These are phyloP conservation scores for Theropithecus gelada DNA, from an alignment of 2,113 vertebrate genomes.

Conservation along the genomic window DNA sequence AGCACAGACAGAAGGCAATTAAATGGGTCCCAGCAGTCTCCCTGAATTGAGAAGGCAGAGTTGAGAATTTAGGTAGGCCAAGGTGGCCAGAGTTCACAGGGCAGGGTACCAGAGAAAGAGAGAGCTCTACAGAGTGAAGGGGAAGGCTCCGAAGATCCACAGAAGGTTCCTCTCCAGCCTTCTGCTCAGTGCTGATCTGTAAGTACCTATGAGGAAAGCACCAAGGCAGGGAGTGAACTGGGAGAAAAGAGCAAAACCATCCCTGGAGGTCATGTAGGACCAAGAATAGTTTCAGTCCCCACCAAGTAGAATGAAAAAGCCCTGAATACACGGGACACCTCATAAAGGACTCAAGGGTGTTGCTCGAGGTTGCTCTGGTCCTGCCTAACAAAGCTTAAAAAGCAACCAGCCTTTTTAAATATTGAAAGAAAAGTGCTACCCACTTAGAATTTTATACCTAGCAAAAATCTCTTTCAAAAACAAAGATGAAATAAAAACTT, in stretches of 20 bases:
- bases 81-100: not conserved
- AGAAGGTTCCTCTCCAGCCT: not conserved
- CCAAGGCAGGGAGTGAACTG: not conserved
- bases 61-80: not conserved
- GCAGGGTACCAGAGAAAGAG: not conserved
- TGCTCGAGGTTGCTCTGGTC: not conserved
- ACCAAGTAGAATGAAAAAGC: not conserved
- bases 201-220: not conserved
- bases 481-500: not conserved
- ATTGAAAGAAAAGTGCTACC: not conserved
- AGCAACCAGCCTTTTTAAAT: not conserved
- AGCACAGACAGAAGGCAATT: not conserved
- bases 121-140: not conserved
- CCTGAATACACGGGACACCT: not conserved
- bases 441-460: not conserved
- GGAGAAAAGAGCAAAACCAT: not conserved
- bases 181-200: not conserved
- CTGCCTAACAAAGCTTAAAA: not conserved
- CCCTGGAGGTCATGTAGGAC: not conserved
- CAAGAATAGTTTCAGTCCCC: not conserved
- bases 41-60: not conserved
- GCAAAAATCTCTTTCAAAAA: constrained; percentile 27
- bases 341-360: not conserved
- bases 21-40: not conserved
- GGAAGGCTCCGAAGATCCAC: not conserved